A percentile compares a stretch with the other conserved stretches of the same genome.
Evolutionary conservation across 2,888 invertebrate species (phyloP).

Genomic region (Fragum whitleyi): DNA sequence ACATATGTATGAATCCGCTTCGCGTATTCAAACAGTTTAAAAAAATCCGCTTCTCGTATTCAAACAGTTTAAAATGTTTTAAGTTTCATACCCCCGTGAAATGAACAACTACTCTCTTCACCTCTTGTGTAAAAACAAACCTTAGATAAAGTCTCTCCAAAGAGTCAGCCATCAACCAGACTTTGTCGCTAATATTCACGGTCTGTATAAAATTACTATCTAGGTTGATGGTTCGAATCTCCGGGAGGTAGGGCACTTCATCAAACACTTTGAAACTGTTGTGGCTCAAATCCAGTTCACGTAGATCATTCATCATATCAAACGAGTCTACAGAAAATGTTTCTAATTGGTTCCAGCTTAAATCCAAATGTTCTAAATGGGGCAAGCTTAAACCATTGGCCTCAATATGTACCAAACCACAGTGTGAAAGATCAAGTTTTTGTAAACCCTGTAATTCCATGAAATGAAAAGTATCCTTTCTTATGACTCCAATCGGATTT

Average conservation of each 20-base stretch:
- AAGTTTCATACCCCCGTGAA: no score
- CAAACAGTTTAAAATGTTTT: no score
- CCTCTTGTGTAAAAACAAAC: slow-evolving; percentile 21
- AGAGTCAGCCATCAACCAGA: slow-evolving; percentile 36
- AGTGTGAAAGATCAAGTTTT: slow-evolving; percentile 54
- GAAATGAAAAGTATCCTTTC: slow-evolving; percentile 47
- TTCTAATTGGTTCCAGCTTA: slow-evolving; percentile 57
- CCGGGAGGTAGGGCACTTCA: slow-evolving; percentile 53
- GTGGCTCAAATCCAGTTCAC: slow-evolving; percentile 58
- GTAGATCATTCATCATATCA: slow-evolving; percentile 39
- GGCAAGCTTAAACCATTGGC: slow-evolving; percentile 36
- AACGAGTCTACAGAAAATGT: slow-evolving; percentile 34
- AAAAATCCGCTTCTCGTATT: no score
- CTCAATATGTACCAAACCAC: slow-evolving; percentile 46
- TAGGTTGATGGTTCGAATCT: slow-evolving; percentile 44
- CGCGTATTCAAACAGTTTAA: no score
- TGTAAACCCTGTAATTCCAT: slow-evolving; percentile 44
- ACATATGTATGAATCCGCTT: no score
- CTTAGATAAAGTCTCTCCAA: slow-evolving; percentile 47
- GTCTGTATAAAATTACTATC: slow-evolving; percentile 50
- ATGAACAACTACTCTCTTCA: no score
- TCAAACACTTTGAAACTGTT: slow-evolving; percentile 46
- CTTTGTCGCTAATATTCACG: slow-evolving; percentile 32
- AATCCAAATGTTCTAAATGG: slow-evolving; percentile 37
- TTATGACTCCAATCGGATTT: slow-evolving; percentile 51